Evolutionary conservation across 2,888 invertebrate species (phyloP).

Genomic region (Sympetrum striolatum): DNA sequence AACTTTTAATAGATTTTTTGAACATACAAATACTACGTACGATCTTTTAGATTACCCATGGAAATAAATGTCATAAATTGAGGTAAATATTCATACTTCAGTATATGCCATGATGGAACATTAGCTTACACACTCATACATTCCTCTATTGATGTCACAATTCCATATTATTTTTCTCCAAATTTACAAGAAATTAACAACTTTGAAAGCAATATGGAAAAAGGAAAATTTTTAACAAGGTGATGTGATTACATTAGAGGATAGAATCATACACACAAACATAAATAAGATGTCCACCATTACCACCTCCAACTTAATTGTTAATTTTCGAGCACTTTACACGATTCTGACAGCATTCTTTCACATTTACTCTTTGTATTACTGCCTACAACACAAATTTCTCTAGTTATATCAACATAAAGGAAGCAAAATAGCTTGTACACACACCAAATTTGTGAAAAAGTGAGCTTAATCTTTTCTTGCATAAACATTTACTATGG

Average conservation of each 20-base stretch:
- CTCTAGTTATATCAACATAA: background rate
- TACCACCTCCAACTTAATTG: slow-evolving; percentile 14
- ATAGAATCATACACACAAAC: slow-evolving; percentile 29
- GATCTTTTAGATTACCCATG: background rate
- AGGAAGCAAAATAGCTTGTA: slow-evolving; percentile 19
- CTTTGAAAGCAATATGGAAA: slow-evolving; percentile 4
- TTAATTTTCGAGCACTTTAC: background rate
- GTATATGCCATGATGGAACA: background rate
- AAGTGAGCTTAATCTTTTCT: slow-evolving; percentile 7
- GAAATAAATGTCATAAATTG: slow-evolving; percentile 11
- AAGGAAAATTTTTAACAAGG: slow-evolving; percentile 28
- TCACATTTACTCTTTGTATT: slow-evolving; percentile 5
- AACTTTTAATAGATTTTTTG: slow-evolving; percentile 5
- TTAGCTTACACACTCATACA: background rate
- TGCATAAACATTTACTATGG: slow-evolving; percentile 8
- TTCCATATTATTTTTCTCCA: background rate
- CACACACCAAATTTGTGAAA: slow-evolving; percentile 21
- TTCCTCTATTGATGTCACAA: background rate
- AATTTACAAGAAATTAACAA: background rate
- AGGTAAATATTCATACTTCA: slow-evolving; percentile 7
- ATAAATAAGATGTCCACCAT: slow-evolving; percentile 37
- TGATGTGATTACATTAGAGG: slow-evolving; percentile 29
- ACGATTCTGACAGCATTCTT: background rate
- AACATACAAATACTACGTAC: slow-evolving; percentile 5
- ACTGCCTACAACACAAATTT: slow-evolving; percentile 1